Base-by-base conservation (phyloP, 2,888 invertebrate species). In the Cryptocheilus praepositus region DNA sequence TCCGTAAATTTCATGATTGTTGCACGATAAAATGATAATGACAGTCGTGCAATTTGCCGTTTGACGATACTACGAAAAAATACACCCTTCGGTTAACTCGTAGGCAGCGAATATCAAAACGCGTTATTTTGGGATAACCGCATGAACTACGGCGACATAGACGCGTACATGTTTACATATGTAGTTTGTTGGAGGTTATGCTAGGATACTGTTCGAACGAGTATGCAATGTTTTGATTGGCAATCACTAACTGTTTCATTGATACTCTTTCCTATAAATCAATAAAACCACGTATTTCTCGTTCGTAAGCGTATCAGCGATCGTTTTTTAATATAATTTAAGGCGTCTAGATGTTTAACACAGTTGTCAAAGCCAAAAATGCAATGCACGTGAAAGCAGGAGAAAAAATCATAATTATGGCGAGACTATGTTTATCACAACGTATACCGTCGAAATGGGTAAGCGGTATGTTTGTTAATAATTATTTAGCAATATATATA, bases 1-100 rank as follows among this genome's bases (percentile, higher is more conserved):
- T 97, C 96, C 13, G 96, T 94, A 87, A 97, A 96, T 91, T 96
- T 97, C 96, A 96, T 97, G 77, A 81, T 88, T 62, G 21, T n/a
- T n/a, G 5, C 15, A 2, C 16, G 49, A 54, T 57, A 43, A 45
- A 49, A 59, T 56, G n/a, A n/a, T 36, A 11, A 21, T 53, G 21
- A 25, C 25, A 21, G 16, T 21, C 36, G 36, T 36, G 11, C 3
- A 36, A 36, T 36, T 36, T 8, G 11, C 11, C 7, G 13, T 11
- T 68, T 43, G 63, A n/a, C 16, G 16, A 49, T 53, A 19, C 25
- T 49, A 21, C n/a, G 46, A 46, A 45, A 46, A 4, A 4, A 7
- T 36, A 11, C 19, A 19, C 54, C 45, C 54, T 28, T 21, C 45
- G 4, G 49, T 16, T 43, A 62, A 59, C 25, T 45, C 11, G 64